Percentiles rank a stretch among this genome's conserved stretches.
phyloP scores from a whole-genome alignment of 2,888 invertebrate species.

The Aphodius sticticus region DNA sequence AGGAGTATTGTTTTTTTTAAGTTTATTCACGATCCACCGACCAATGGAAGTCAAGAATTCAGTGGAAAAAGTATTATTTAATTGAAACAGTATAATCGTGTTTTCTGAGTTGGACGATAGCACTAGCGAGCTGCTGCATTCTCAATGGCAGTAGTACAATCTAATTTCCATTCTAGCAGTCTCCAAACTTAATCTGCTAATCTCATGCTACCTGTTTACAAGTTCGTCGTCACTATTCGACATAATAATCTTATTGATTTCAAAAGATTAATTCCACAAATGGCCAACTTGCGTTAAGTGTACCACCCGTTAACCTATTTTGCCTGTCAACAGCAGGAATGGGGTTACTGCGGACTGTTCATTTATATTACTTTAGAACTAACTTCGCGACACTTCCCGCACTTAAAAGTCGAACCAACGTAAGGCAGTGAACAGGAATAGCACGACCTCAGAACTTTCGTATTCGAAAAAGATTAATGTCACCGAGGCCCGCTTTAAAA shows the following conservation, averaged over 20 bases:
- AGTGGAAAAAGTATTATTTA: no score
- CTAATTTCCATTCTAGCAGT: not conserved
- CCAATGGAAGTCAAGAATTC: no score
- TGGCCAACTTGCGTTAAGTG: not conserved
- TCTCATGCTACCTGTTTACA: not conserved
- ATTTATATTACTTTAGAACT: conserved; percentile 4
- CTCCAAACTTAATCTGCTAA: not conserved
- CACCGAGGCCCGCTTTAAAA: not conserved
- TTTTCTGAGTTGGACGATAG: no score
- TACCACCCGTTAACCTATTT: not conserved
- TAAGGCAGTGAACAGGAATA: not conserved
- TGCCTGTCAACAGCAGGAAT: not conserved
- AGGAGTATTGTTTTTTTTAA: no score
- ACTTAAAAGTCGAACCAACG: not conserved
- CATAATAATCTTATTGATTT: not conserved
- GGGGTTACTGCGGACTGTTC: not conserved
- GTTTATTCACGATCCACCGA: no score
- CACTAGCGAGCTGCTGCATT: no score
- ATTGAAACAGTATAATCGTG: no score
- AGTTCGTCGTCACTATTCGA: not conserved
- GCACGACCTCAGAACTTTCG: not conserved
- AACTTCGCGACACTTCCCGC: not conserved
- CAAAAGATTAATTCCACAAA: not conserved
- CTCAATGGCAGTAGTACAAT: no score
- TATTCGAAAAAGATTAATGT: conserved; percentile 4